phyloP scores from a whole-genome alignment of 2,797 vertebrate genomes.

The Catharus ustulatus region DNA sequence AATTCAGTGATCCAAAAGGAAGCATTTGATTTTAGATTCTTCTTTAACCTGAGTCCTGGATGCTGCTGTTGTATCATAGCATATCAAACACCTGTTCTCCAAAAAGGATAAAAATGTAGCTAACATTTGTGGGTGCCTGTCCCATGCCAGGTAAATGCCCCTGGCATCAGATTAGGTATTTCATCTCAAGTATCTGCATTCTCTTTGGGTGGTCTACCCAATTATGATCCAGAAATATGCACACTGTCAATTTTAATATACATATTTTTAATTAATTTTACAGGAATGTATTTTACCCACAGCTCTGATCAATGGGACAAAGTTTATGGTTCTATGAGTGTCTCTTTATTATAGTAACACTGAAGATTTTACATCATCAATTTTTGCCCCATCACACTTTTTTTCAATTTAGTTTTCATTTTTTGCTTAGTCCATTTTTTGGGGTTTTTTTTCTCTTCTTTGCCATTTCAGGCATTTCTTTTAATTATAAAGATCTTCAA shows the following conservation, averaged over 20 bases:
- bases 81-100: neutral
- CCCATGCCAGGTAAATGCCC: neutral
- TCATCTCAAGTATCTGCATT: neutral
- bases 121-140: neutral
- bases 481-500: conserved; percentile 37
- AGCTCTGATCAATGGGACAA: neutral
- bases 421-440: neutral
- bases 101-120: neutral
- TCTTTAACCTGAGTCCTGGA: conserved; percentile 28
- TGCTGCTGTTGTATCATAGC: neutral
- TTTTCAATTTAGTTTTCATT: neutral
- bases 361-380: neutral
- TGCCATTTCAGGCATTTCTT: conserved; percentile 27
- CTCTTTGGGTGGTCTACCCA: neutral
- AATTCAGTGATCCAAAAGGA: conserved; percentile 38
- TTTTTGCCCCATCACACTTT: neutral
- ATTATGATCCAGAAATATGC: neutral
- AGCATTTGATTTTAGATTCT: conserved; percentile 56
- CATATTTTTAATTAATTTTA: neutral
- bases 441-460: neutral
- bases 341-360: neutral
- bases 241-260: neutral
- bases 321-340: neutral
- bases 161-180: neutral
- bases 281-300: neutral